A percentile compares a stretch with the other conserved stretches of the same genome.
Conservation (phyloP, 2,113 vertebrate species). For the Aspidoscelis tigris region DNA sequence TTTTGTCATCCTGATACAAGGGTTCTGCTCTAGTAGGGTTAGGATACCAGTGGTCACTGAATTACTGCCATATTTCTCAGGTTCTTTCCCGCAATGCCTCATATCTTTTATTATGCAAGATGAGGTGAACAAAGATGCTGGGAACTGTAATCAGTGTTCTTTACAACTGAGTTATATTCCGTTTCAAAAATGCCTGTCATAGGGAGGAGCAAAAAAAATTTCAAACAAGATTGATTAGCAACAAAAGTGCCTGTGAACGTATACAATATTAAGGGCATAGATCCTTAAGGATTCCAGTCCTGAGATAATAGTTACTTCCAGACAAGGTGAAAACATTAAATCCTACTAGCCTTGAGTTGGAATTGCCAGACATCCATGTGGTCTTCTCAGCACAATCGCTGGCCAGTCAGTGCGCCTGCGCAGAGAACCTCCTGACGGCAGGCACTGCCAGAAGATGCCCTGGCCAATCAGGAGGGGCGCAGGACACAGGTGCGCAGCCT, state of each 20-base stretch:
- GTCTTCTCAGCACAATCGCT: too few relatives aligned
- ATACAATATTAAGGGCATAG: not conserved
- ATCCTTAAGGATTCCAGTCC: not conserved
- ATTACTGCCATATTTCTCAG: not conserved
- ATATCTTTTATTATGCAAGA: not conserved
- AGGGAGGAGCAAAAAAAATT: not conserved
- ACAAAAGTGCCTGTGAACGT: fast-evolving
- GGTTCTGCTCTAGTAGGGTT: too few relatives aligned
- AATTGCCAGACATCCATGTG: too few relatives aligned
- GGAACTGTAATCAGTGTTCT: not conserved
- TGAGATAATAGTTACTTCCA: not conserved
- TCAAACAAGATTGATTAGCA: not conserved
- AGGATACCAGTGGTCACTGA: not conserved
- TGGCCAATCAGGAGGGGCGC: too few relatives aligned
- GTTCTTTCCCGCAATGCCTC: not conserved
- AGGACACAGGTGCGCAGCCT: too few relatives aligned
- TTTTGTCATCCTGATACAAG: not conserved
- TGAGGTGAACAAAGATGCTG: not conserved
- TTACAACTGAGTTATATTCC: not conserved
- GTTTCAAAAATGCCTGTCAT: too few relatives aligned
- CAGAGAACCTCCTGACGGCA: too few relatives aligned
- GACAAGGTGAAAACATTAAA: too few relatives aligned
- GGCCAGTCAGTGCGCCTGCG: too few relatives aligned
- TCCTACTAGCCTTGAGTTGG: too few relatives aligned
- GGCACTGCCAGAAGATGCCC: too few relatives aligned